Conservation (phyloP, 2,797 vertebrate species). For the Bryconaethiops microstoma region DNA sequence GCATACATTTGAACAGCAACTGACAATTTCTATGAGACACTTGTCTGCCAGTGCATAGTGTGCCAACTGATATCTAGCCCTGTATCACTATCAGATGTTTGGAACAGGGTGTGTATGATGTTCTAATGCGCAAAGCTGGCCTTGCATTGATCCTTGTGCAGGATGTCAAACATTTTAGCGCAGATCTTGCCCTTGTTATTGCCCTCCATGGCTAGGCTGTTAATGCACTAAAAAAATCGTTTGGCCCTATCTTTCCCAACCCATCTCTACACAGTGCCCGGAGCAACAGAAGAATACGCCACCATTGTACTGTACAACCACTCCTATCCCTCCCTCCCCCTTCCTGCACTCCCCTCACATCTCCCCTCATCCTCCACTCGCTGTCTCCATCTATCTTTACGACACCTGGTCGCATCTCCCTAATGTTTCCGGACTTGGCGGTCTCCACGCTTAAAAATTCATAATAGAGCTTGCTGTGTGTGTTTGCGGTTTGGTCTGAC, state of each 20-base stretch:
- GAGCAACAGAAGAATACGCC: slow-evolving; percentile 84
- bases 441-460: slow-evolving; percentile 98
- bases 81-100: slow-evolving; percentile 65
- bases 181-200: slow-evolving; percentile 80
- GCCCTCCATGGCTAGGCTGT: slow-evolving; percentile 79
- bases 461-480: slow-evolving; percentile 98
- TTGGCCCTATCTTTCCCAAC: slow-evolving; percentile 85
- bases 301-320: slow-evolving; percentile 68
- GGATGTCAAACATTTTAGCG: slow-evolving; percentile 88
- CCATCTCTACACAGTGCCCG: slow-evolving; percentile 77
- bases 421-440: slow-evolving; percentile 96
- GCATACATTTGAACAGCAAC: slow-evolving; percentile 13
- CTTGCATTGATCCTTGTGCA: slow-evolving; percentile 79
- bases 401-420: slow-evolving; percentile 92
- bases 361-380: slow-evolving; percentile 74
- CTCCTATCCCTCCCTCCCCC: slow-evolving; percentile 65
- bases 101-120: slow-evolving; percentile 64
- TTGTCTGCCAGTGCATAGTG: slow-evolving; percentile 59
- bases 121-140: slow-evolving; percentile 68
- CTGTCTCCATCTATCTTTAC: slow-evolving; percentile 95
- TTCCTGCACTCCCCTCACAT: slow-evolving; percentile 65
- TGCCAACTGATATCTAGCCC: slow-evolving; percentile 58
- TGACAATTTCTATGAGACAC: slow-evolving; percentile 19
- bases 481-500: slow-evolving; percentile 99
- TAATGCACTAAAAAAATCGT: slow-evolving; percentile 92